These are phyloP conservation scores for Bombus turneri DNA, from an alignment of 1,140 invertebrate species.

Conservation along the genomic window DNA sequence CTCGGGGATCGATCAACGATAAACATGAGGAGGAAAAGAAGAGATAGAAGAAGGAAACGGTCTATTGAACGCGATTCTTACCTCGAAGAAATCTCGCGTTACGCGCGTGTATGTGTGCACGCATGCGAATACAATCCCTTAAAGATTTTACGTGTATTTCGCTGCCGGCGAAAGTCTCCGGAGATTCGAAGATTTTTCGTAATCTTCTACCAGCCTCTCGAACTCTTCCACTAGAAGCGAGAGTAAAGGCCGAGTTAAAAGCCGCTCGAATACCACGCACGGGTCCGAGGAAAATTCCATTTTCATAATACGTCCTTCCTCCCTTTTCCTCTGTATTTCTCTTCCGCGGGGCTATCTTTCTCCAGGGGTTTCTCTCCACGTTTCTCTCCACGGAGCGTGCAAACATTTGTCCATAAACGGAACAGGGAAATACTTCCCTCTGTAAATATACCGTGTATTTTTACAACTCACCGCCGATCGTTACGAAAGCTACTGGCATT, in stretches of 20 bases:
- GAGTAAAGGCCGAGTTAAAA: not conserved
- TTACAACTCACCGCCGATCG: conserved; percentile 31
- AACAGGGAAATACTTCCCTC: conserved; percentile 15
- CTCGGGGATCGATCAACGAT: conserved; percentile 45
- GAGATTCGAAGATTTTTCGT: conserved; percentile 15
- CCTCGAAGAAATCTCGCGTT: not conserved
- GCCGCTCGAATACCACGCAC: conserved; percentile 2
- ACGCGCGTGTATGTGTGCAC: too few relatives aligned
- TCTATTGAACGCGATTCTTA: not conserved
- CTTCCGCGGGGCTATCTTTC: not conserved
- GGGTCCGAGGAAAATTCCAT: conserved; percentile 37
- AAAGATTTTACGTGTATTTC: not conserved
- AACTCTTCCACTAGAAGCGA: not conserved
- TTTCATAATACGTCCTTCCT: conserved; percentile 35
- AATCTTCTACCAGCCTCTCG: not conserved
- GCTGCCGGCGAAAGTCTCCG: not conserved
- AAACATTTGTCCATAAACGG: conserved; percentile 43
- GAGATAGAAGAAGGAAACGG: not conserved
- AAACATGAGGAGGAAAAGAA: not conserved
- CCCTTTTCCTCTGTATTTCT: not conserved
- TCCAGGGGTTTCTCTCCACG: not conserved
- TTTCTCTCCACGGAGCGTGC: not conserved
- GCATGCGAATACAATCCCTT: not conserved
- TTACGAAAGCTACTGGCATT: conserved; percentile 23
- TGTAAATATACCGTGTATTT: conserved; percentile 33